phyloP scores from a whole-genome alignment of 2,797 vertebrate genomes.

The Taenioides sp. region DNA sequence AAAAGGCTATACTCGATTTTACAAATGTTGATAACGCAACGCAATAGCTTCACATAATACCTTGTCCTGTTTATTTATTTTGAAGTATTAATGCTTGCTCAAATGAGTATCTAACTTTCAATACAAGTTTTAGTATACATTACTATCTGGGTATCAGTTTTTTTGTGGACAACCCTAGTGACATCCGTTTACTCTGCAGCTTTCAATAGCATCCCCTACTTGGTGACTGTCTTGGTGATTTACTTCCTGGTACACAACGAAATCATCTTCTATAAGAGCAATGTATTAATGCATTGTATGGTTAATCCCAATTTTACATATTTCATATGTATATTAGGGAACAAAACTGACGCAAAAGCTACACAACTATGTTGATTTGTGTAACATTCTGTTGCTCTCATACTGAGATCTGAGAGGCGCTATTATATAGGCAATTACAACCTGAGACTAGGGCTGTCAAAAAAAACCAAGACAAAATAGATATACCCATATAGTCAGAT shows the following conservation, averaged over 20 bases:
- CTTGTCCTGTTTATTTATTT: too few species aligned
- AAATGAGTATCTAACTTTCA: background rate
- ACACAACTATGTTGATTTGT: slow-evolving; percentile 19
- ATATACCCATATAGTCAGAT: background rate
- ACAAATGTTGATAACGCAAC: too few species aligned
- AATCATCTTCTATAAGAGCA: slow-evolving; percentile 4
- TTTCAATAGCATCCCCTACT: background rate
- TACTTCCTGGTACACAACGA: slow-evolving; percentile 3
- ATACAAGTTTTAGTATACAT: background rate
- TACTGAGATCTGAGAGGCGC: background rate
- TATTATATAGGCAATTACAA: slow-evolving; percentile 3
- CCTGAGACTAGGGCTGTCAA: background rate
- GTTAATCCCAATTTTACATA: slow-evolving; percentile 19
- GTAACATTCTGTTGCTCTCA: background rate
- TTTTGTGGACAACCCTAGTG: background rate
- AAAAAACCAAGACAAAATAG: background rate
- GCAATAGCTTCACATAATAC: too few species aligned
- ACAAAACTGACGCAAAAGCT: slow-evolving; percentile 38
- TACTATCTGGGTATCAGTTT: background rate
- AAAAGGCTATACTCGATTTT: too few species aligned
- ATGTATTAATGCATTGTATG: slow-evolving; percentile 20
- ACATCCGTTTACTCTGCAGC: background rate
- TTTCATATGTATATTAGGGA: slow-evolving; percentile 15
- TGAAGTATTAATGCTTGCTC: too few species aligned
- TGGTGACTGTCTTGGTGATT: background rate